These are phyloP conservation scores for Myotis yumanensis DNA, from an alignment of 2,113 vertebrate species.

Conservation along the genomic window DNA sequence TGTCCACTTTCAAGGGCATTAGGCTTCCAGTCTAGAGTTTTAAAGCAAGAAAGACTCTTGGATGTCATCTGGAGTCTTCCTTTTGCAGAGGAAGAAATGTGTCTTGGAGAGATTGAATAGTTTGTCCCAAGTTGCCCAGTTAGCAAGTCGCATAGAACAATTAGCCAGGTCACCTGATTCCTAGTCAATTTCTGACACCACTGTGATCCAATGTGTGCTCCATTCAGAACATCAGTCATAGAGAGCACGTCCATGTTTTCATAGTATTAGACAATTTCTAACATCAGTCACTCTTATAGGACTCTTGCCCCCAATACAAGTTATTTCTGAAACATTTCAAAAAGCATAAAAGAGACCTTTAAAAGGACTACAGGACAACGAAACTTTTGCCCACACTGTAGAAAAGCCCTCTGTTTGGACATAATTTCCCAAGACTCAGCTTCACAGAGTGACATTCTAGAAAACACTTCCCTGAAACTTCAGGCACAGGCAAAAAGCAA, in stretches of 20 bases:
- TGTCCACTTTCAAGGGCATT: not conserved
- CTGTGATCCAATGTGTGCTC: not conserved
- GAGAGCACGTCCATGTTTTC: not conserved
- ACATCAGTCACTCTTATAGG: not conserved
- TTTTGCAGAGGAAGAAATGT: not conserved
- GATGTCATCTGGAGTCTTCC: not conserved
- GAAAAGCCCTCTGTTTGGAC: not conserved
- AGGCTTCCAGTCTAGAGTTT: not conserved
- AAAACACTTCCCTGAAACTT: constrained; percentile 18
- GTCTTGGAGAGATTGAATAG: not conserved
- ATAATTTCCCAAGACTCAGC: not conserved
- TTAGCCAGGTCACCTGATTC: not conserved
- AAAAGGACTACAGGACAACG: not conserved
- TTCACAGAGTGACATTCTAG: not conserved
- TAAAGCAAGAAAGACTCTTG: not conserved
- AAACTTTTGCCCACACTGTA: not conserved
- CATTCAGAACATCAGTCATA: not conserved
- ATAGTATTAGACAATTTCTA: not conserved
- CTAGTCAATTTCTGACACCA: not conserved
- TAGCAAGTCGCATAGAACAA: not conserved
- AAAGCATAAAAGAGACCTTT: not conserved
- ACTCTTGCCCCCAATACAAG: not conserved
- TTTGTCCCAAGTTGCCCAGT: not conserved
- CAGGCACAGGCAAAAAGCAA: not conserved
- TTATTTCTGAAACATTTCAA: not conserved